These are phyloP conservation scores for Drosophila athabasca DNA, from an alignment of 1,140 invertebrate species.

Conservation along the genomic window DNA sequence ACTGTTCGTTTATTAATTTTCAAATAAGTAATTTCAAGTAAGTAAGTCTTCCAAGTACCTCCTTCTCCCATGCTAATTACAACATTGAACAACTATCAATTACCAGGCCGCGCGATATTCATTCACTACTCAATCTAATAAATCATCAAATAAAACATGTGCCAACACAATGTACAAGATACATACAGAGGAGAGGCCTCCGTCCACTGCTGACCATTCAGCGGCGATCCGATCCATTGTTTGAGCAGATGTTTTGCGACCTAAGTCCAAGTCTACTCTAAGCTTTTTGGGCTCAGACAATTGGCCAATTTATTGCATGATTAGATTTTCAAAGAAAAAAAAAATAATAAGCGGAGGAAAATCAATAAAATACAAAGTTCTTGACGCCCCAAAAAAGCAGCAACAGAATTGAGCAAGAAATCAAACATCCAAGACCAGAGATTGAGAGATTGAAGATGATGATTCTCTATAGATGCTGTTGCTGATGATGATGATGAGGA, in stretches of 20 bases:
- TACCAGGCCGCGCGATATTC: slow-evolving; percentile 22
- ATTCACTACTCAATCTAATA: slow-evolving; percentile 44
- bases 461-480: slow-evolving; percentile 10
- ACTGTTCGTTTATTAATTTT: no score
- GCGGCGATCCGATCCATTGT: slow-evolving; percentile 26
- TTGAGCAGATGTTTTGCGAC: slow-evolving; percentile 28
- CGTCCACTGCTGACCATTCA: slow-evolving; percentile 6
- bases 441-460: slow-evolving; percentile 15
- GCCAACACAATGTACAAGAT: slow-evolving; percentile 31
- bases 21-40: no score
- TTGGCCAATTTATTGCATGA: slow-evolving; percentile 82
- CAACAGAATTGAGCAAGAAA: slow-evolving; percentile 66
- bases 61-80: slow-evolving; percentile 31
- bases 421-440: slow-evolving; percentile 46
- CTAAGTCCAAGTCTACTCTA: background rate
- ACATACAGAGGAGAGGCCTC: slow-evolving; percentile 3
- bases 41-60: background rate
- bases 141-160: slow-evolving; percentile 54
- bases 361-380: slow-evolving; percentile 69
- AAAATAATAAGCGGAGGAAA: slow-evolving; percentile 34
- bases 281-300: slow-evolving; percentile 60
- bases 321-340: slow-evolving; percentile 67
- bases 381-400: slow-evolving; percentile 37
- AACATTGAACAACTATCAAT: slow-evolving; percentile 41
- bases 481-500: slow-evolving; percentile 32